Percentiles rank a stretch among this genome's conserved stretches.
Conservation (phyloP, 2,888 invertebrate species). For the Nipponacmea schrenckii region DNA sequence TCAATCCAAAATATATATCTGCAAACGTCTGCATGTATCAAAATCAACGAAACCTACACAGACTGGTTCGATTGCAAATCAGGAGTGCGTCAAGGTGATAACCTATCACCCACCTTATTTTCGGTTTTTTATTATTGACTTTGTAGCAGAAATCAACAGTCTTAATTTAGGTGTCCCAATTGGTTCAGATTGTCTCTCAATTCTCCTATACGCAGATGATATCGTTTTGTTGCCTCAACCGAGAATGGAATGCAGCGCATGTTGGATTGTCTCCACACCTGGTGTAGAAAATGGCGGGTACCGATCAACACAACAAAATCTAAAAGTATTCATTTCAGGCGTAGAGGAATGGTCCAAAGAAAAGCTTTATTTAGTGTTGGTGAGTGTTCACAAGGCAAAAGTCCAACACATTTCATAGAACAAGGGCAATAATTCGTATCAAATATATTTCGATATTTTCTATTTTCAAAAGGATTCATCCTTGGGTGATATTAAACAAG, state of each 20-base stretch:
- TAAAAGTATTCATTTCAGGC: conserved; percentile 26
- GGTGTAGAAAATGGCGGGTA: conserved; percentile 27
- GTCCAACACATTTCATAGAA: too few species aligned
- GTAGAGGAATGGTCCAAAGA: not conserved
- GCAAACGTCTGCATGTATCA: not conserved
- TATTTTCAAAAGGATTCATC: too few species aligned
- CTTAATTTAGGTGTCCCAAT: not conserved
- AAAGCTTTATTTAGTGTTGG: conserved; percentile 23
- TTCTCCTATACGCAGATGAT: conserved; percentile 26
- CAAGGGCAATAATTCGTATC: too few species aligned
- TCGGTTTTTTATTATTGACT: not conserved
- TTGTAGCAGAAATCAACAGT: not conserved
- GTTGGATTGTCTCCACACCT: conserved; percentile 21
- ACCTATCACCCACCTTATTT: conserved; percentile 3
- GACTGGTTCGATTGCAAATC: conserved; percentile 2
- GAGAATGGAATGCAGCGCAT: conserved; percentile 19
- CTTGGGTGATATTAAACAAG: too few species aligned
- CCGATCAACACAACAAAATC: conserved; percentile 25
- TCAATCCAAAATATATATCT: conserved; percentile 8
- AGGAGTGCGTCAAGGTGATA: conserved; percentile 6
- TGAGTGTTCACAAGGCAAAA: too few species aligned
- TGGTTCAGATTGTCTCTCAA: not conserved
- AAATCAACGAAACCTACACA: not conserved
- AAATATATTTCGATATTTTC: too few species aligned
- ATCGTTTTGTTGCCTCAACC: conserved; percentile 13